Evolutionary conservation across 2,888 invertebrate species (phyloP).

Genomic region (Thereva nobilitata): DNA sequence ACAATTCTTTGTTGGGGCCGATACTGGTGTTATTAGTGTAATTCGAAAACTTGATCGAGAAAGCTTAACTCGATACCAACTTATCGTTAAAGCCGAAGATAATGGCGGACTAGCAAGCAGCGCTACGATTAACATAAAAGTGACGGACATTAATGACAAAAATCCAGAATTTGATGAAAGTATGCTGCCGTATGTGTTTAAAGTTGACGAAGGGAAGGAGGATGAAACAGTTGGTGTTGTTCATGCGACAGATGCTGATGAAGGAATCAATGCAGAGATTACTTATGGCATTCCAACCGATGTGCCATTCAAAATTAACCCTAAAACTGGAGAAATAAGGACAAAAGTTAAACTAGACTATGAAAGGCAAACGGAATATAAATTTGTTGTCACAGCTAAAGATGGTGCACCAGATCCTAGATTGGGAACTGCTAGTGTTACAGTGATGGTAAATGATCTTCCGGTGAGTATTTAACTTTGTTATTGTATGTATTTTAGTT

Average conservation of each 20-base stretch:
- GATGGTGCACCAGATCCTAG: conserved; percentile 86
- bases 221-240: conserved; percentile 74
- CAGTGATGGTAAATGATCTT: conserved; percentile 76
- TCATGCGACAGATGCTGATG: conserved; percentile 83
- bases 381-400: conserved; percentile 84
- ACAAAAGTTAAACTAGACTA: conserved; percentile 79
- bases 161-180: conserved; percentile 82
- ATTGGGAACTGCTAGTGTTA: conserved; percentile 84
- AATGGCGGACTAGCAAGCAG: conserved; percentile 80
- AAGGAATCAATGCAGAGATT: conserved; percentile 80
- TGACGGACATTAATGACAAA: conserved; percentile 90
- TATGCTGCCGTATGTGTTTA: conserved; percentile 76
- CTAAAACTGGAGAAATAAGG: conserved; percentile 75
- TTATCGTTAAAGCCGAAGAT: conserved; percentile 87
- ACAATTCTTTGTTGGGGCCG: conserved; percentile 83
- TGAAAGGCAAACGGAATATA: conserved; percentile 74
- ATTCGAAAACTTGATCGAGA: conserved; percentile 84
- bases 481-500: background rate
- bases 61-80: conserved; percentile 83
- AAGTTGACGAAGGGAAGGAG: conserved; percentile 73
- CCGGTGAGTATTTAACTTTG: conserved; percentile 42
- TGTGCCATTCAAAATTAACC: conserved; percentile 79
- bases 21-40: conserved; percentile 86
- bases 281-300: conserved; percentile 79
- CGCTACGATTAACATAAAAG: conserved; percentile 83